These are phyloP conservation scores for Lochmaea crataegi DNA, from an alignment of 2,888 invertebrate genomes.

Conservation along the genomic window DNA sequence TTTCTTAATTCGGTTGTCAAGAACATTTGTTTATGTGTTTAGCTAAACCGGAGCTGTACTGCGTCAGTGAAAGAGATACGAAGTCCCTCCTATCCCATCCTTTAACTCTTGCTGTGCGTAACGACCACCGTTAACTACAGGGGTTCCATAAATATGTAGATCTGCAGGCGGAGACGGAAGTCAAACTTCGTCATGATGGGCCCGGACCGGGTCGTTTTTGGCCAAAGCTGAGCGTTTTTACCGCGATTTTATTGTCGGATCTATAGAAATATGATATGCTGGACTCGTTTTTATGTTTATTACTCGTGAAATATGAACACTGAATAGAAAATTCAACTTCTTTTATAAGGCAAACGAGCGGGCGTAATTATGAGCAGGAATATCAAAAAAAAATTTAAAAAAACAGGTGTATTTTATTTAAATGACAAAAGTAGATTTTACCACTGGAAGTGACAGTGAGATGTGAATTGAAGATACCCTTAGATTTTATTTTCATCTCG, in stretches of 20 bases:
- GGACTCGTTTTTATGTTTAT: slow-evolving; percentile 36
- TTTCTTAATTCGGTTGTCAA: slow-evolving; percentile 5
- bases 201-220: slow-evolving; percentile 25
- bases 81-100: slow-evolving; percentile 13
- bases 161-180: slow-evolving; percentile 47
- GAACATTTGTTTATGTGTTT: slow-evolving; percentile 4
- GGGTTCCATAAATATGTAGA: slow-evolving; percentile 53
- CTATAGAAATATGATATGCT: slow-evolving; percentile 37
- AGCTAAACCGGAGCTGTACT: slow-evolving; percentile 13
- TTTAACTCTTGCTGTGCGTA: slow-evolving; percentile 46
- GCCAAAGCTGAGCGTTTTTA: slow-evolving; percentile 27
- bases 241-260: slow-evolving; percentile 36
- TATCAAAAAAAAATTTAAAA: slow-evolving; percentile 4
- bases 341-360: slow-evolving; percentile 20
- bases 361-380: slow-evolving; percentile 17
- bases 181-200: slow-evolving; percentile 26
- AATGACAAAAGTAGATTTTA: background rate
- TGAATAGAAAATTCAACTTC: slow-evolving; percentile 22
- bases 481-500: no score
- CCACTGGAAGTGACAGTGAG: background rate
- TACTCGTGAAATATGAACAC: slow-evolving; percentile 39
- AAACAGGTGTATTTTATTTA: slow-evolving; percentile 1
- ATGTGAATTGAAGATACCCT: background rate
- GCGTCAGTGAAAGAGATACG: slow-evolving; percentile 22
- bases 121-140: slow-evolving; percentile 50